Conservation (phyloP, 2,113 vertebrate species). For the Alaudala cheleensis region DNA sequence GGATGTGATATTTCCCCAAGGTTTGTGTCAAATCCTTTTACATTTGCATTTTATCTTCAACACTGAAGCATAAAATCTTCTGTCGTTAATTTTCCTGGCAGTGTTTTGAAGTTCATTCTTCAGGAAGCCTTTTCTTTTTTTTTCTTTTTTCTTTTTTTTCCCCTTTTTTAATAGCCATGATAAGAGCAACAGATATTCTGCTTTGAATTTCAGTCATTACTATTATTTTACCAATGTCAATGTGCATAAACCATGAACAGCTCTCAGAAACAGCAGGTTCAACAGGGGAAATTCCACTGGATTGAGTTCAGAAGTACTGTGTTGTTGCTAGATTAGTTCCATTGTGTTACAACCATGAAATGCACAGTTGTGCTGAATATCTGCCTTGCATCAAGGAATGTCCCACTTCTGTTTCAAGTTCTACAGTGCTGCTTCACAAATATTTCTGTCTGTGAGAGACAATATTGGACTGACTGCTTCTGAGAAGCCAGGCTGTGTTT, state of each 20-base stretch:
- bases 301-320: not conserved
- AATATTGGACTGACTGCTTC: not conserved
- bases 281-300: not conserved
- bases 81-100: not conserved
- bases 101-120: constrained; percentile 11
- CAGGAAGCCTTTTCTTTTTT: not conserved
- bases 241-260: not conserved
- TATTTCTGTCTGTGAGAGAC: not conserved
- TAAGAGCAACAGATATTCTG: not conserved
- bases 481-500: not conserved
- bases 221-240: not conserved
- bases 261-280: not conserved
- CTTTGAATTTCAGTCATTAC: not conserved
- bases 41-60: constrained; percentile 28
- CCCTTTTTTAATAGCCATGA: not conserved
- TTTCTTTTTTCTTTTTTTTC: not conserved
- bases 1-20: constrained; percentile 99
- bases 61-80: constrained; percentile 1
- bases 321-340: not conserved
- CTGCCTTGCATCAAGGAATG: not conserved
- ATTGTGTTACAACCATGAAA: not conserved
- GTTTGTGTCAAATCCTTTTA: constrained; percentile 78
- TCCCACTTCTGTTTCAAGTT: not conserved
- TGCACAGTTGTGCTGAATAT: not conserved
- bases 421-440: not conserved